Percentiles rank a stretch among this genome's conserved stretches.
Conservation (phyloP, 92 coral and sea anemone species). For the Montipora capitata region DNA sequence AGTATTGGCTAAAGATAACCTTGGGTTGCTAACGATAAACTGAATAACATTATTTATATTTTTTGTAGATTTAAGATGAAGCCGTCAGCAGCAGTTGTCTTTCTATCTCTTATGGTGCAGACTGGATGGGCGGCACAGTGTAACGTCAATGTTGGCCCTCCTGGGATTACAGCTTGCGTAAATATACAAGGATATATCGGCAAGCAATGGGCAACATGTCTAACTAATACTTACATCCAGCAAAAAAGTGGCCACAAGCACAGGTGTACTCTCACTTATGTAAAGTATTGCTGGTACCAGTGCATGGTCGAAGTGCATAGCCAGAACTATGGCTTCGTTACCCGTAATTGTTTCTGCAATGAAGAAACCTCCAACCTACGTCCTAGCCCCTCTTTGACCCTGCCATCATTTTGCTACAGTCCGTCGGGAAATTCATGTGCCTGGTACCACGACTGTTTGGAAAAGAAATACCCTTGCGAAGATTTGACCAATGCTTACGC, state of each 20-base stretch:
- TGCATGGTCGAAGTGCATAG: constrained; percentile 86
- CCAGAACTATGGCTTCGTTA: constrained; percentile 42
- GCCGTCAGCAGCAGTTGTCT: no score
- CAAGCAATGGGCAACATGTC: constrained; percentile 87
- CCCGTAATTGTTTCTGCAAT: constrained; percentile 70
- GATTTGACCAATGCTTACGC: constrained; percentile 76
- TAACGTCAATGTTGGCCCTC: constrained; percentile 36
- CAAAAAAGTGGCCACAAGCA: constrained; percentile 72
- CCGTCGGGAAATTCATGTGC: constrained; percentile 76
- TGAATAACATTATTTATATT: not conserved
- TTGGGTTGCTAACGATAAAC: no score
- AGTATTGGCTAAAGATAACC: no score
- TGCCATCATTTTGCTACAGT: constrained; percentile 77
- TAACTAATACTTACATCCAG: constrained; percentile 66
- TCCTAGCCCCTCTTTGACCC: constrained; percentile 21
- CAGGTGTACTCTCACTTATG: not conserved
- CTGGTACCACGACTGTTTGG: constrained; percentile 82
- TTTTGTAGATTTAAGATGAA: not conserved
- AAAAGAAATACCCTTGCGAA: constrained; percentile 77
- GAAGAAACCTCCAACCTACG: not conserved
- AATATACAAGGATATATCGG: constrained; percentile 1
- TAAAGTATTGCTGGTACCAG: constrained; percentile 44
- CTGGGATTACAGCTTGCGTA: constrained; percentile 71
- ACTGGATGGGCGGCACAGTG: not conserved
- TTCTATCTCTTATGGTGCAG: not conserved